Evolutionary conservation across 2,797 vertebrate genomes (phyloP), one percentile per base, ranked within the genome.

Genomic region (Acanthornis magna): DNA sequence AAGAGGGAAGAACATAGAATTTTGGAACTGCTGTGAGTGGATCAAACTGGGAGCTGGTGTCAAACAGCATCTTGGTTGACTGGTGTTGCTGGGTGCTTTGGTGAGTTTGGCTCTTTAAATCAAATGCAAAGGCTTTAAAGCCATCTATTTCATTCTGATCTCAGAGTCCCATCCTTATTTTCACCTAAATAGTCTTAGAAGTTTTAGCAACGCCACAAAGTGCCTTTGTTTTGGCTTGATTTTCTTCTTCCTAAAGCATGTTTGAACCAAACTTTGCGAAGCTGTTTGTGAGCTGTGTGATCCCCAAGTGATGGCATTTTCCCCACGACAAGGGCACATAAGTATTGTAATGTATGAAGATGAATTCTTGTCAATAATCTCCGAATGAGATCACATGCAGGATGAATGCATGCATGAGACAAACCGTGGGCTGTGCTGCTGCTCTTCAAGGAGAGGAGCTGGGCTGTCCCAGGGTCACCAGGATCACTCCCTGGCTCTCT

Each of bases 331-430:
- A 94, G 96, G 97, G 62, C 94, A 86, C 87, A 76, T 76, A 81
- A 93, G 60, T 88, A 88, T 83, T 92, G 77, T 96, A 95, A 93
- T 94, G 75, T 94, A 96, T 96, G 95, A 97, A 97, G 91, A 93
- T 92, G 58, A 95, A 97, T 94, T 96, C 95, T 48, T 90, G 82
- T 95, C 97, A 79, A 47, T 96, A 85, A 80, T 88, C 67, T 84
- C 12, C 1, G 48, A 76, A 61, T 42, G 62, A 75, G 81, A 73
- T 87, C 63, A 43, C 62, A 22, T 77, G 77, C 45, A 13, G 80
- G 73, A 86, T 95, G 95, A 94, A 95, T 91, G 74, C 82, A 92
- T 94, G 92, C 74, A 66, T 89, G 90, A 97, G 93, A 47, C 92
- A 65, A 6, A 63, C 12, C 12, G 29, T 15, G 78, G 88, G 84